phyloP scores from a whole-genome alignment of 2,113 vertebrate species.

The Egretta garzetta region DNA sequence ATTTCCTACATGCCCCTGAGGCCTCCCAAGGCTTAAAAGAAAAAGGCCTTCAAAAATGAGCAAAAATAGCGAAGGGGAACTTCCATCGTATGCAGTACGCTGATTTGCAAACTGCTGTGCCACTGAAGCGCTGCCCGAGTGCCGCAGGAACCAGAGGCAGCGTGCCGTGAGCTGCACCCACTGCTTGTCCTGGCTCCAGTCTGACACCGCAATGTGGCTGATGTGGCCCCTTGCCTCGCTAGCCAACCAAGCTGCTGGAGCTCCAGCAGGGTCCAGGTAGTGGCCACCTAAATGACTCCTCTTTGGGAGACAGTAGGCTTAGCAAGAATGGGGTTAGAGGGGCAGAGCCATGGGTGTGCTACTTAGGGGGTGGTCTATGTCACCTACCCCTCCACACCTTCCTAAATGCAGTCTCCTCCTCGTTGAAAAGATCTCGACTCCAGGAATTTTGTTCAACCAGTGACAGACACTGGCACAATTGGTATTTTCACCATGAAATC shows the following conservation, averaged over 20 bases:
- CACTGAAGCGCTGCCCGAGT: not conserved
- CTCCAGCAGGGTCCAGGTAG: not conserved
- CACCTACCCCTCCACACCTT: not conserved
- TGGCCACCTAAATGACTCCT: not conserved
- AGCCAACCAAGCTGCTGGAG: not conserved
- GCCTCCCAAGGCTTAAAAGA: not conserved
- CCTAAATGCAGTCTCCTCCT: not conserved
- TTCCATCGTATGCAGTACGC: not conserved
- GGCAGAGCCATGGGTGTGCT: not conserved
- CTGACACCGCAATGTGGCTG: too few species aligned
- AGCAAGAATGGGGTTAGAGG: not conserved
- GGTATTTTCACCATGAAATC: not conserved
- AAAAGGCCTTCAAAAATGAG: not conserved
- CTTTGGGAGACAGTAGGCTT: not conserved
- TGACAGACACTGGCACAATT: not conserved
- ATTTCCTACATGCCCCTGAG: not conserved
- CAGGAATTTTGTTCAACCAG: not conserved
- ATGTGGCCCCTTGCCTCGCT: not conserved
- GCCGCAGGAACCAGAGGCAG: not conserved
- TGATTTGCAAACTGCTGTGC: not conserved
- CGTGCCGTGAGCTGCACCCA: not conserved
- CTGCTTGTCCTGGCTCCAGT: too few species aligned
- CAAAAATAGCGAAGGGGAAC: not conserved
- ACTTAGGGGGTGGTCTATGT: fast-evolving
- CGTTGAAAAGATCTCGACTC: not conserved